Evolutionary conservation across 2,113 vertebrate genomes (phyloP), one percentile per base, ranked within the genome.

Genomic region (Urocolius indicus): DNA sequence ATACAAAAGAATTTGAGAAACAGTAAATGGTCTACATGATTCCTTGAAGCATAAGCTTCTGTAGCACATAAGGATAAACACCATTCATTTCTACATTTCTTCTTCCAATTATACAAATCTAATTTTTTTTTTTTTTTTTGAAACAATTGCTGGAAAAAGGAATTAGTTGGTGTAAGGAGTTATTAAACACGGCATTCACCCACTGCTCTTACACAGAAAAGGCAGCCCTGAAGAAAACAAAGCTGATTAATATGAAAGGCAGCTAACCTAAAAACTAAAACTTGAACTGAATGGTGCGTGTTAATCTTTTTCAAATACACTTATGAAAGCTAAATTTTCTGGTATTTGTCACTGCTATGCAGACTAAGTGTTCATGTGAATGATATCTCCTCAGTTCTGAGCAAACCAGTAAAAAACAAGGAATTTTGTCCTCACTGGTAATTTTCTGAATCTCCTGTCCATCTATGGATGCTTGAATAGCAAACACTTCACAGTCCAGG

Each of bases 211-310:
- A 97, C 95, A 97, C 69, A 52, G 95, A 97, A 97, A 98, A 97
- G 78, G 71, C 96, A 97, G 87, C 75, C 86, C 72, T 84, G 84
- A 83, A 98, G 96, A 95, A 93, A 97, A 16, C 62, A 93, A 95
- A 97, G 97, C 95, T 94, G 97, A 93, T 97, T 96, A 96, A 89
- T 94, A 96, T 96, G 96, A 98, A 96, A 97, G 96, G 93, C 97
- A 97, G 96, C 93, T 94, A 92, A 96, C 95, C 94, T 94, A 94
- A 93, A 97, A 97, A 91, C 96, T 72, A 90, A 97, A 97, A 96
- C 95, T 95, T 72, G 94, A 94, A 87, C 92, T 66, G 94, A 97
- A 92, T 66, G 58, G 94, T 76, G 86, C 63, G 63, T 24, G 34
- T 61, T 96, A 95, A 97, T 96, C 95, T 97, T 95, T 77, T 90